These are phyloP conservation scores for Tachycineta bicolor DNA, from an alignment of 2,113 vertebrate species.

Conservation along the genomic window DNA sequence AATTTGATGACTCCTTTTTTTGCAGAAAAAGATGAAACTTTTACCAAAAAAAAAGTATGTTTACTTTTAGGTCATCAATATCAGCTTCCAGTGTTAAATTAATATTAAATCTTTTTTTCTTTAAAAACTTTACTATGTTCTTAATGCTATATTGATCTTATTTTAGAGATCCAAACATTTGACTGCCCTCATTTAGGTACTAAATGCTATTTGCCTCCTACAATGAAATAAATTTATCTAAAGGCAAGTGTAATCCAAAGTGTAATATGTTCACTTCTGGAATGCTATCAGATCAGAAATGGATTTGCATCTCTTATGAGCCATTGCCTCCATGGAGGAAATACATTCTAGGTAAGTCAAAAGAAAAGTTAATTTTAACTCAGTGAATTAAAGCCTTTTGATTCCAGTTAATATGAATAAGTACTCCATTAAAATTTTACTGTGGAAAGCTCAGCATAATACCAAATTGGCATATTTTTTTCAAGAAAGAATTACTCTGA, in stretches of 20 bases:
- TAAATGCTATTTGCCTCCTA: not conserved
- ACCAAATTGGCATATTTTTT: not conserved
- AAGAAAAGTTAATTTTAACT: not conserved
- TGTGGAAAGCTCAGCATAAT: not conserved
- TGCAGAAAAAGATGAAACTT: not conserved
- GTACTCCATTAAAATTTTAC: not conserved
- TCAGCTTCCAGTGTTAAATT: not conserved
- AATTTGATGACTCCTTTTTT: not conserved
- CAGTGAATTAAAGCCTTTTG: not conserved
- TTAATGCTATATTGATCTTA: not conserved
- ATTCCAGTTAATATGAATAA: not conserved
- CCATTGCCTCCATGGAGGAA: not conserved
- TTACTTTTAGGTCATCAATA: not conserved
- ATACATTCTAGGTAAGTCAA: not conserved
- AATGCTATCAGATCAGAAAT: not conserved
- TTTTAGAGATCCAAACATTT: not conserved
- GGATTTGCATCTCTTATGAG: not conserved
- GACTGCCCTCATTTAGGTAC: not conserved
- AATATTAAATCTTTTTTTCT: not conserved
- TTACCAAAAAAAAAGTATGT: rapidly evolving
- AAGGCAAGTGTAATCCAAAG: not conserved
- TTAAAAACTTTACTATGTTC: not conserved
- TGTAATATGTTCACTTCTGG: not conserved
- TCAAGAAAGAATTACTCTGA: not conserved
- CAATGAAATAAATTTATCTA: not conserved